phyloP scores from a whole-genome alignment of 2,797 vertebrate genomes.

The Crocodylus rhombifer region DNA sequence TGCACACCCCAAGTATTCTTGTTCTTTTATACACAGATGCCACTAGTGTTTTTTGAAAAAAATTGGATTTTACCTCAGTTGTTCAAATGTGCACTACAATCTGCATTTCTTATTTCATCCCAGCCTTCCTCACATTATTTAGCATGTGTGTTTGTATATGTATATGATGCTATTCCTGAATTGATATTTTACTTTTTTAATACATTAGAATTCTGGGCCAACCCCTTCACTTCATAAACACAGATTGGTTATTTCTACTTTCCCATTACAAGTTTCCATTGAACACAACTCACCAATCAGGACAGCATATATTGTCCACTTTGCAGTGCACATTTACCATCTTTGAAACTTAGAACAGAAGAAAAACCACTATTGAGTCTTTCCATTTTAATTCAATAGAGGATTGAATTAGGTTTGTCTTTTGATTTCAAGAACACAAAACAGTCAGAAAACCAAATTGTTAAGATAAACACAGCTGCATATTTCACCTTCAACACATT shows the following conservation, averaged over 20 bases:
- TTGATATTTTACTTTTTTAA: background rate
- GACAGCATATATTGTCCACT: background rate
- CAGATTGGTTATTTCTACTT: background rate
- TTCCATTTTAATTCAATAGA: background rate
- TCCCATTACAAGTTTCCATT: background rate
- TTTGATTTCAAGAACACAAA: background rate
- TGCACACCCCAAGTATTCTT: background rate
- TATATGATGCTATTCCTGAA: background rate
- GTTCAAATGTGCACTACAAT: conserved; percentile 29
- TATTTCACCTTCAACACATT: background rate
- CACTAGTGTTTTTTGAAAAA: conserved; percentile 26
- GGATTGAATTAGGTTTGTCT: background rate
- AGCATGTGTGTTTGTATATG: background rate
- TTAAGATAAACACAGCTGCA: background rate
- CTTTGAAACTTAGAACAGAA: background rate
- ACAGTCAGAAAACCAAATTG: background rate
- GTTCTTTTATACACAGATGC: conserved; percentile 25
- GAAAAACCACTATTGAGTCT: background rate
- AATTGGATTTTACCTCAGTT: conserved; percentile 55
- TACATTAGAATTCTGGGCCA: conserved; percentile 30
- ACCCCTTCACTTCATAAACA: conserved; percentile 30
- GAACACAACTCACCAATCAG: conserved; percentile 35
- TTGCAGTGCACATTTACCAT: background rate
- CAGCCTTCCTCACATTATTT: conserved; percentile 26
- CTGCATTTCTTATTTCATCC: conserved; percentile 42